These are phyloP conservation scores for Antechinus stuartii DNA, from an alignment of 2,113 vertebrate species.

Conservation along the genomic window DNA sequence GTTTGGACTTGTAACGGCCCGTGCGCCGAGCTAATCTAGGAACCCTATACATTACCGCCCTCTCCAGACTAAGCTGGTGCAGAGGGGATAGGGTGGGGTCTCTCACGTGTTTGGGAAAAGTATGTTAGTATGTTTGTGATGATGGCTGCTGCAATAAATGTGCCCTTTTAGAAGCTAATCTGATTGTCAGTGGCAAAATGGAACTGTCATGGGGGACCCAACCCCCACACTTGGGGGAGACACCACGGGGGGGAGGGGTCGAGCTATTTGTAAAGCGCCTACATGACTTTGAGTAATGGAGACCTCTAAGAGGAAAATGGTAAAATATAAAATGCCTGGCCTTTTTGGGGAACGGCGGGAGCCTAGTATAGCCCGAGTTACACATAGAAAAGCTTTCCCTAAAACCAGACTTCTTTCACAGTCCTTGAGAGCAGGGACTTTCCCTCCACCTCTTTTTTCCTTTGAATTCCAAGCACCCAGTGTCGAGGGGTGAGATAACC, in stretches of 20 bases:
- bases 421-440: background rate
- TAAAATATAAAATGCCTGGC: background rate
- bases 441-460: background rate
- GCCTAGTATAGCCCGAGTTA: background rate
- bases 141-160: background rate
- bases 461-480: background rate
- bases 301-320: background rate
- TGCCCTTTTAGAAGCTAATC: background rate
- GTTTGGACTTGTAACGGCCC: too few relatives aligned
- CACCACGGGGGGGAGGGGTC: too few relatives aligned
- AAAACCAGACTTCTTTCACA: background rate
- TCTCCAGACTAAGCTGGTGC: background rate
- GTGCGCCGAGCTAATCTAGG: too few relatives aligned
- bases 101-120: too few relatives aligned
- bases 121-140: background rate
- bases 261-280: too few relatives aligned
- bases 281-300: too few relatives aligned
- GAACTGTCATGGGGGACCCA: too few relatives aligned
- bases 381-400: background rate
- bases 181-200: too few relatives aligned
- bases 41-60: background rate
- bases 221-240: too few relatives aligned
- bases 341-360: too few relatives aligned
- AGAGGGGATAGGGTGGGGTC: background rate
- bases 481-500: too few relatives aligned